These are phyloP conservation scores for Orius insidiosus DNA, from an alignment of 1,140 invertebrate genomes.

Conservation along the genomic window DNA sequence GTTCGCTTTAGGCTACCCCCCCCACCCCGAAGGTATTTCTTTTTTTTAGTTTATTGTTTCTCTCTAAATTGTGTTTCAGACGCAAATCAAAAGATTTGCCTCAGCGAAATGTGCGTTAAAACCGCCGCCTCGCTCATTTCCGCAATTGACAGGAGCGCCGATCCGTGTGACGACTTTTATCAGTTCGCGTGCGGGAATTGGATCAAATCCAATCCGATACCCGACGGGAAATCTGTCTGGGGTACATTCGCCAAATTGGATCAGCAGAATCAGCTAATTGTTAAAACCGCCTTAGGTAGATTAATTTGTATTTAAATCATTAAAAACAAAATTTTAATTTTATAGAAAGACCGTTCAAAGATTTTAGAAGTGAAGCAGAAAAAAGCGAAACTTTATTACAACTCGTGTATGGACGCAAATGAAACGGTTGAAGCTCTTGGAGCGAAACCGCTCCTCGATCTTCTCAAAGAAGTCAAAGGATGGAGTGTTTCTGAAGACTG, in stretches of 20 bases:
- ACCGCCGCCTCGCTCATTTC: slow-evolving; percentile 70
- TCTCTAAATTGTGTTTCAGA: background rate
- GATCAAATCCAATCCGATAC: slow-evolving; percentile 80
- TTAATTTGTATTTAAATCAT: background rate
- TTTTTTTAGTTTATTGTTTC: background rate
- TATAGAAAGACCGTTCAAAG: slow-evolving; percentile 37
- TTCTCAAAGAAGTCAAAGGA: slow-evolving; percentile 55
- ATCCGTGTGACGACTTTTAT: slow-evolving; percentile 93
- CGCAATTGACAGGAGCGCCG: slow-evolving; percentile 53
- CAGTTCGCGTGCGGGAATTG: slow-evolving; percentile 81
- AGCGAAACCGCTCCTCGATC: slow-evolving; percentile 56
- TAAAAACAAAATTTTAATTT: background rate
- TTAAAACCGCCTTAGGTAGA: slow-evolving; percentile 73
- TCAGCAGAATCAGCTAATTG: slow-evolving; percentile 80
- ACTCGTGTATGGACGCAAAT: slow-evolving; percentile 83
- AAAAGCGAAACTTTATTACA: slow-evolving; percentile 81
- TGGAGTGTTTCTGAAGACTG: slow-evolving; percentile 51
- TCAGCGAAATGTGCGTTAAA: slow-evolving; percentile 68
- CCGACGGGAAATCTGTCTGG: slow-evolving; percentile 83
- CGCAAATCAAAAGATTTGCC: slow-evolving; percentile 29
- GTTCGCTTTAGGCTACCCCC: background rate
- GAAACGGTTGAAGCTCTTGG: slow-evolving; percentile 75
- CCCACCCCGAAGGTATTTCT: no score
- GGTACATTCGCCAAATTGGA: slow-evolving; percentile 88
- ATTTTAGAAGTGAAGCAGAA: slow-evolving; percentile 59